Conservation (phyloP, 2,113 vertebrate genomes). For the Zosterops hypoxanthus region DNA sequence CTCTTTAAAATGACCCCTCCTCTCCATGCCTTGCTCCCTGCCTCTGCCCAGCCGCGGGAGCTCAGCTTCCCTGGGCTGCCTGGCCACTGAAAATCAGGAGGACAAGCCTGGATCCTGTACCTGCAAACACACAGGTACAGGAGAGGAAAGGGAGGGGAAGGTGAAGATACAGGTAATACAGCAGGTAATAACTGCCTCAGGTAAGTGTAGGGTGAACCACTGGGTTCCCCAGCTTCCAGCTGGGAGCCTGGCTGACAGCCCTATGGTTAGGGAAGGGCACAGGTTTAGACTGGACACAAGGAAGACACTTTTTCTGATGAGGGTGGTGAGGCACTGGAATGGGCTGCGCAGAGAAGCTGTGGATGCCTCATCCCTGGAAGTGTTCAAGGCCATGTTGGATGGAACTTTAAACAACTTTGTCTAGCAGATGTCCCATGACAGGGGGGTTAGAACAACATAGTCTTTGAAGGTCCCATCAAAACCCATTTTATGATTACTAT, state of each 20-base stretch:
- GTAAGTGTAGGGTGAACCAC: neutral
- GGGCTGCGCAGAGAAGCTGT: neutral
- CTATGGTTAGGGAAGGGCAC: neutral
- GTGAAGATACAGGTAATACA: neutral
- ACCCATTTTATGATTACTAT: neutral
- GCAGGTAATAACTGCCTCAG: neutral
- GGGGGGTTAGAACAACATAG: neutral
- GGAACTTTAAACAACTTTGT: neutral
- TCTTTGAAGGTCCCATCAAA: neutral
- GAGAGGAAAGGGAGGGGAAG: neutral
- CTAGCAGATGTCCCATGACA: neutral
- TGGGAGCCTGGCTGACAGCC: neutral
- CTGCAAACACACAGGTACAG: neutral
- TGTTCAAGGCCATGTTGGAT: neutral
- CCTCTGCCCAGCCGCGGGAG: neutral
- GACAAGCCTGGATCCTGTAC: neutral
- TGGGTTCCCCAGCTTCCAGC: neutral
- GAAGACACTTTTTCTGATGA: neutral
- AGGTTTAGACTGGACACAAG: neutral
- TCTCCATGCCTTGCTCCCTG: constrained; percentile 27
- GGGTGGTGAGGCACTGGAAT: neutral
- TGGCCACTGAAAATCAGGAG: neutral
- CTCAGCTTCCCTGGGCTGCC: constrained; percentile 50
- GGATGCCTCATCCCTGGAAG: neutral
- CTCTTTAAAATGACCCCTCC: constrained; percentile 65